A percentile compares a stretch with the other conserved stretches of the same genome.
Conservation (phyloP, 2,888 invertebrate genomes). For the Eugnorisma glareosa region DNA sequence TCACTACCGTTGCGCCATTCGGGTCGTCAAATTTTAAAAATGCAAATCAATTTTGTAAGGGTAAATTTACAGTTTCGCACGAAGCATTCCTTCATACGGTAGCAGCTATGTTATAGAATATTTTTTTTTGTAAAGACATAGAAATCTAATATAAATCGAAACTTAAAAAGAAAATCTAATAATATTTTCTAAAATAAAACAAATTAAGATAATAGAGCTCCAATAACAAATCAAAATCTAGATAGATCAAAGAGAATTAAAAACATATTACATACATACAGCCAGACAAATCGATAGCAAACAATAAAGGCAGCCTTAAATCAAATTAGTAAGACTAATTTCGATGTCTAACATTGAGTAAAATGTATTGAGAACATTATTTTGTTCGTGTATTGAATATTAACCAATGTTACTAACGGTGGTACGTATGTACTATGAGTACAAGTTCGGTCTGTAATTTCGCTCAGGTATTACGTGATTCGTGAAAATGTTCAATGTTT, state of each 20-base stretch:
- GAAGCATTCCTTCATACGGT: background rate
- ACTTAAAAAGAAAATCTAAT: background rate
- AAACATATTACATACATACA: background rate
- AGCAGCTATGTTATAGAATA: background rate
- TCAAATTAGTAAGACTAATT: slow-evolving; percentile 63
- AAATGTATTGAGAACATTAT: slow-evolving; percentile 63
- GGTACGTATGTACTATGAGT: background rate
- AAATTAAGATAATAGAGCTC: background rate
- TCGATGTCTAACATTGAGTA: slow-evolving; percentile 48
- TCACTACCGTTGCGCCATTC: no score
- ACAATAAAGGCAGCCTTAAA: slow-evolving; percentile 51
- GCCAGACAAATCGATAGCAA: slow-evolving; percentile 47
- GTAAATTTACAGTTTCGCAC: background rate
- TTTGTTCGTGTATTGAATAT: slow-evolving; percentile 59
- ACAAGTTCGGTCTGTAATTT: slow-evolving; percentile 43
- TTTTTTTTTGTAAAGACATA: background rate
- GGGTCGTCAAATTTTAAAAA: no score
- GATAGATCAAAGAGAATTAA: slow-evolving; percentile 14
- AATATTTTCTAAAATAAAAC: background rate
- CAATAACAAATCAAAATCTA: slow-evolving; percentile 16
- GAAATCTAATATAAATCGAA: background rate
- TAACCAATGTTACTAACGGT: slow-evolving; percentile 20
- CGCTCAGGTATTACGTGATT: slow-evolving; percentile 45
- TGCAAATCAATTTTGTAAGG: background rate
- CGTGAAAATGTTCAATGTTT: slow-evolving; percentile 22